These are phyloP conservation scores for Adela reaumurella DNA, from an alignment of 2,888 invertebrate species.

Conservation along the genomic window DNA sequence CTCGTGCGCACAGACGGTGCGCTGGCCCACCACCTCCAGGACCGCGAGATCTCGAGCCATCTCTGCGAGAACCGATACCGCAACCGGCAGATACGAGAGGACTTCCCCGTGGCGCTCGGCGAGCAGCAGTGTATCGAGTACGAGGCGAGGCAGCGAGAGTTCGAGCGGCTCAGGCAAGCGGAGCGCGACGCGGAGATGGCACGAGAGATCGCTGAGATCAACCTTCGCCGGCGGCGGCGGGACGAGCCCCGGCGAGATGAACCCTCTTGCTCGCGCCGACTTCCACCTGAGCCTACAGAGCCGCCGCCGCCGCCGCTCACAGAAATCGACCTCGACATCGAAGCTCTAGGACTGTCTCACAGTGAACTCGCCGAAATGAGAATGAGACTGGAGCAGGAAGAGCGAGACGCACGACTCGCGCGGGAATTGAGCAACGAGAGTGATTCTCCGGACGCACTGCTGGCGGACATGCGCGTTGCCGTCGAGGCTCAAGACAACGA, in stretches of 20 bases:
- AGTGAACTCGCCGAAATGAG: conserved; percentile 39
- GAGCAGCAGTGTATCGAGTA: conserved; percentile 43
- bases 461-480: conserved; percentile 46
- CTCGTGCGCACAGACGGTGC: conserved; percentile 45
- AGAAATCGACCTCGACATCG: conserved; percentile 24
- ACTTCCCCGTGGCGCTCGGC: conserved; percentile 43
- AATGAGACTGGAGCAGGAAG: conserved; percentile 39
- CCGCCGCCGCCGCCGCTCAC: conserved; percentile 11
- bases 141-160: conserved; percentile 31
- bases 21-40: conserved; percentile 44
- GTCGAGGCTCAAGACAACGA: conserved; percentile 50
- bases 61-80: conserved; percentile 44
- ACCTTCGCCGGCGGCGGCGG: conserved; percentile 35
- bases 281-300: conserved; percentile 9
- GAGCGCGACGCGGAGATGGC: conserved; percentile 49
- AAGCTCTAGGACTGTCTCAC: conserved; percentile 38
- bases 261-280: background rate
- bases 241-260: conserved; percentile 21
- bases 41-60: conserved; percentile 47
- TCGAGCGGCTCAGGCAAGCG: conserved; percentile 36
- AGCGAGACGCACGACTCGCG: conserved; percentile 38
- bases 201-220: conserved; percentile 45
- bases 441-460: conserved; percentile 32
- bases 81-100: conserved; percentile 49
- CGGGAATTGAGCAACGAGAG: conserved; percentile 35